Evolutionary conservation across 1,140 invertebrate genomes (phyloP), one percentile per base, ranked within the genome.

Genomic region (Homarus americanus): DNA sequence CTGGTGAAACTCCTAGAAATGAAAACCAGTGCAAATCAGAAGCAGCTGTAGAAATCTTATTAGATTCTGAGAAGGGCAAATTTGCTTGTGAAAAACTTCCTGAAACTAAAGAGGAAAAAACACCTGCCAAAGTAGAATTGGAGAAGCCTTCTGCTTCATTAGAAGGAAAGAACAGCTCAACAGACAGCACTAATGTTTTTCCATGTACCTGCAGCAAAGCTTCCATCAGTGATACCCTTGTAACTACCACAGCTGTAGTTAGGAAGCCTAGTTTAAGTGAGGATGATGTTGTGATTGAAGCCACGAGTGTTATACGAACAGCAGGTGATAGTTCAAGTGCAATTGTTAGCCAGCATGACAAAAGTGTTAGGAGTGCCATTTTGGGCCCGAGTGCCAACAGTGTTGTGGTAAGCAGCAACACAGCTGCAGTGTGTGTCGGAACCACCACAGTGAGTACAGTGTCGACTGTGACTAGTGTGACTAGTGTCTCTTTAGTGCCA

Each of bases 351-450:
- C 34, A 83, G 34, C 63, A 83, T 83, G 82, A 83, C 63, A 66
- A 34, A 83, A 69, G 53, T 66, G 63, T 83, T 69, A 66, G 69
- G 82, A 83, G 63, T 83, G 82, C 49, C 82, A 69, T n/a, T 69
- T 53, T 63, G 32, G 82, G 82, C 82, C 82, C 36, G 12, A 83
- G 63, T 83, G 53, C 63, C 63, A 83, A 69, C 82, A 83, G 63
- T 83, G 82, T 83, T 83, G 82, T 82, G 80, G 80, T 83, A 63
- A 83, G 58, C 82, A 83, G 82, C 63, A 69, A n/a, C 40, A 79
- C 53, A 69, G 82, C 82, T 83, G 53, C 82, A 36, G 34, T 83
- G 32, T 83, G 82, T 83, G 82, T 40, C 82, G 34, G 12, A 66
- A 63, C 63, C 28, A 66, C 53, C 69, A 69, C 82, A 40, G 53